Base-by-base conservation (phyloP, 2,113 vertebrate genomes). In the Struthidea cinerea region DNA sequence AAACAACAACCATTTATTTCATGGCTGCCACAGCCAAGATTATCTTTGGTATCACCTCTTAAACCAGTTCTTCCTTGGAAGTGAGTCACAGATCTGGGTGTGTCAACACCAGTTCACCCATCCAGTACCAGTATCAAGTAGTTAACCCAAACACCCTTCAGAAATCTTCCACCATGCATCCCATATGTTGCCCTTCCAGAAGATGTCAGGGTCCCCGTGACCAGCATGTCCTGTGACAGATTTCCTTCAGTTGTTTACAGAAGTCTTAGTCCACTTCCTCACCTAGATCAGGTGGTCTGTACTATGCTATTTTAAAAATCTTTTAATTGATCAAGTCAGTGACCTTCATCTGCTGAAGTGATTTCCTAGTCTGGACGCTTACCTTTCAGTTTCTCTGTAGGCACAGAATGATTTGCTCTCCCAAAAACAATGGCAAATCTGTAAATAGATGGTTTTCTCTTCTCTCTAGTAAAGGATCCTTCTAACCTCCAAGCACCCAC, bases 361-460 rank as follows among this genome's bases (percentile, higher is more conserved):
- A 80, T 86, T 89, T 79, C 42, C 52, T 32, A 71, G 42, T 15
- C 57, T 53, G 15, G 33, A 84, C 32, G 42, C 22, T 19, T 56
- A 33, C 33, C 13, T 89, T 79, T 56, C 65, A 83, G 13, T 19
- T 91, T 30, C 56, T 70, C 61, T 56, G 21, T 47, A 82, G 33
- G 27, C 30, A 69, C 35, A 60, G 50, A 93, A 69, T 1, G 0
- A 88, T 47, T 70, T 65, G 13, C 23, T 75, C 24, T 71, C 57
- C 32, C 28, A 30, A 83, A 86, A 61, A 26, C 4, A 1, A 35
- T 6, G 3, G 30, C 32, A 70, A 74, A 98, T 75, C 98, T 98
- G n/a, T 98, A 99, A 65, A 99, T 96, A 98, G 91, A 98, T 98
- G 90, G 97, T 98, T 95, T 97, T 98, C 64, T 96, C 96, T 46